These are phyloP conservation scores for Chelmon rostratus DNA, from an alignment of 2,797 vertebrate genomes.

Conservation along the genomic window DNA sequence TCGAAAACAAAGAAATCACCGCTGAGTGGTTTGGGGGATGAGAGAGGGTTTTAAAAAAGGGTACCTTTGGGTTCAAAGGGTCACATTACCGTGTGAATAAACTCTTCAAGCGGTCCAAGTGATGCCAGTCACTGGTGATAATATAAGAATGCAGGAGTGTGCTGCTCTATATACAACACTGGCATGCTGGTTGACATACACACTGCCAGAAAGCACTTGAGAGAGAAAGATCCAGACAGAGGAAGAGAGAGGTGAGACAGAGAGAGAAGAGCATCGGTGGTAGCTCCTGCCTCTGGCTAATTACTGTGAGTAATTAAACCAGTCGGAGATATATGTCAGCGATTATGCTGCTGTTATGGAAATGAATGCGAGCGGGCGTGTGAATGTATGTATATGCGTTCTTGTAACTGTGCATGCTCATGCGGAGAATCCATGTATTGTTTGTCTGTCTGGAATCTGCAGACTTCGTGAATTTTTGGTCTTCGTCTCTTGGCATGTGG, in stretches of 20 bases:
- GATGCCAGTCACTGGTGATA: slow-evolving; percentile 18
- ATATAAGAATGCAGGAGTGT: slow-evolving; percentile 15
- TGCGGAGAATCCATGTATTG: not conserved
- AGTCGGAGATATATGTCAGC: slow-evolving; percentile 63
- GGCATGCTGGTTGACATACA: slow-evolving; percentile 41
- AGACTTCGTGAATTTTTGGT: slow-evolving; percentile 16
- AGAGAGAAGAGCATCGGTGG: slow-evolving; percentile 40
- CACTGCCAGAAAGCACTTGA: slow-evolving; percentile 33
- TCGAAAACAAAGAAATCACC: slow-evolving; percentile 35
- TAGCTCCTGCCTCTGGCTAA: slow-evolving; percentile 77
- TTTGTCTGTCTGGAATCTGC: slow-evolving; percentile 12
- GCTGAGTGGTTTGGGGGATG: not conserved
- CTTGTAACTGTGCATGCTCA: slow-evolving; percentile 18
- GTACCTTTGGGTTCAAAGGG: slow-evolving; percentile 10
- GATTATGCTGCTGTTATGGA: slow-evolving; percentile 52
- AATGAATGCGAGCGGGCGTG: slow-evolving; percentile 19
- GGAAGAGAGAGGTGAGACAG: slow-evolving; percentile 20
- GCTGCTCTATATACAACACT: slow-evolving; percentile 4
- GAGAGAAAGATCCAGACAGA: slow-evolving; percentile 50
- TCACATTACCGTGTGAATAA: slow-evolving; percentile 16
- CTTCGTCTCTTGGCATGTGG: not conserved
- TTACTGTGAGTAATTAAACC: slow-evolving; percentile 86
- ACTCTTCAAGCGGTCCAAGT: slow-evolving; percentile 1
- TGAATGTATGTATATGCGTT: not conserved
- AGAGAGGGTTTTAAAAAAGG: not conserved